Evolutionary conservation across 2,797 vertebrate species (phyloP).

Genomic region (Lepus oiostolus): DNA sequence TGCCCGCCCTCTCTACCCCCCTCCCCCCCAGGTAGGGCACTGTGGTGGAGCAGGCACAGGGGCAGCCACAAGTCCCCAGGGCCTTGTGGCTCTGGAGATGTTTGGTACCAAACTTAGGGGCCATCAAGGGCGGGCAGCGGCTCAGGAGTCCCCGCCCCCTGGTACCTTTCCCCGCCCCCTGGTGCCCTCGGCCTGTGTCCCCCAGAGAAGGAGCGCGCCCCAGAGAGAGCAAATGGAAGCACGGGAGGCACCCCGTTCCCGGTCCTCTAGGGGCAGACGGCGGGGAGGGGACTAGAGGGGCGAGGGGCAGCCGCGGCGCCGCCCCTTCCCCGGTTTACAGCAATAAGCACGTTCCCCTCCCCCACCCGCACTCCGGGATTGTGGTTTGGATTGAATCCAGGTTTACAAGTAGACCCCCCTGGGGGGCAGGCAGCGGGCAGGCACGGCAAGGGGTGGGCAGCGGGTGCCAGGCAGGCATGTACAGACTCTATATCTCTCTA

Average conservation of each 20-base stretch:
- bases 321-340: slow-evolving; percentile 82
- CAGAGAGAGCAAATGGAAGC: slow-evolving; percentile 57
- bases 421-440: slow-evolving; percentile 65
- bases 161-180: slow-evolving; percentile 69
- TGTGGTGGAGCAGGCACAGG: slow-evolving; percentile 23
- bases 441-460: slow-evolving; percentile 72
- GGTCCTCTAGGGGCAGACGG: slow-evolving; percentile 66
- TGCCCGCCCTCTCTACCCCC: slow-evolving; percentile 46
- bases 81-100: slow-evolving; percentile 58
- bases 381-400: slow-evolving; percentile 80
- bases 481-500: slow-evolving; percentile 89
- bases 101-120: slow-evolving; percentile 77
- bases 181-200: slow-evolving; percentile 50
- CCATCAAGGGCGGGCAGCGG: slow-evolving; percentile 61
- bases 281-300: slow-evolving; percentile 78
- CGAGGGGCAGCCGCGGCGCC: slow-evolving; percentile 40
- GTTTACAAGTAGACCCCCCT: slow-evolving; percentile 83
- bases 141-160: slow-evolving; percentile 74
- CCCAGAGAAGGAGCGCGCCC: slow-evolving; percentile 44
- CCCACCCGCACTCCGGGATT: slow-evolving; percentile 59
- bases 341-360: slow-evolving; percentile 83
- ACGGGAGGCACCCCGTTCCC: slow-evolving; percentile 30
- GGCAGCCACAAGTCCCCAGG: neutral
- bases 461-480: slow-evolving; percentile 86
- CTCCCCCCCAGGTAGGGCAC: slow-evolving; percentile 47